Evolutionary conservation across 2,797 vertebrate genomes (phyloP).

Genomic region (Hephaestus fuliginosus): DNA sequence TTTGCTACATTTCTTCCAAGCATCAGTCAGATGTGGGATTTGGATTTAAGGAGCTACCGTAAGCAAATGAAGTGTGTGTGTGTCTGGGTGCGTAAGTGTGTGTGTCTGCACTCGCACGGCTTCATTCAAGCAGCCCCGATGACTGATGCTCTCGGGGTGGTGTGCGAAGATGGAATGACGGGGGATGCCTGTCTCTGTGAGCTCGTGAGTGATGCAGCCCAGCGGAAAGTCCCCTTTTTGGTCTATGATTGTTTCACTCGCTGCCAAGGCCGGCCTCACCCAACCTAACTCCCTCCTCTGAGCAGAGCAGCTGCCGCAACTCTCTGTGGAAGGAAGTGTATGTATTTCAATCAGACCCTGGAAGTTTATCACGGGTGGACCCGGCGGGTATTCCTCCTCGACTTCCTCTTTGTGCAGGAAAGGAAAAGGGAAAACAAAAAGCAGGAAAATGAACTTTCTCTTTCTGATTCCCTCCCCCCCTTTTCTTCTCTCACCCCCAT

Average conservation of each 20-base stretch:
- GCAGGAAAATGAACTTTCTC: conserved; percentile 55
- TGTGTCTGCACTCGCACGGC: background rate
- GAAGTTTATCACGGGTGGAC: conserved; percentile 47
- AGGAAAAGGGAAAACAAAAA: conserved; percentile 55
- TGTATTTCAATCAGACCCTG: conserved; percentile 51
- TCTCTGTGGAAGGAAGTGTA: conserved; percentile 51
- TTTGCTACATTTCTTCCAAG: conserved; percentile 29
- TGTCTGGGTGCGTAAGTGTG: background rate
- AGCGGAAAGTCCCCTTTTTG: conserved; percentile 69
- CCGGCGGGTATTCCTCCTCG: conserved; percentile 35
- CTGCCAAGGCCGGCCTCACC: conserved; percentile 54
- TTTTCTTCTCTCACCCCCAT: background rate
- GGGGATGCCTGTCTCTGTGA: conserved; percentile 30
- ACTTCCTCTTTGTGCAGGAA: conserved; percentile 50
- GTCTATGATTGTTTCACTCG: conserved; percentile 34
- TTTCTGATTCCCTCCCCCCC: background rate
- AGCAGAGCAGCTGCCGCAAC: conserved; percentile 55
- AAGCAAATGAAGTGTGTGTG: background rate
- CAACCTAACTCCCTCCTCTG: conserved; percentile 38
- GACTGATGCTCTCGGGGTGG: conserved; percentile 27
- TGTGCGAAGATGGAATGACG: conserved; percentile 11
- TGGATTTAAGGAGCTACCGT: conserved; percentile 2
- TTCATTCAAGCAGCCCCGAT: conserved; percentile 17
- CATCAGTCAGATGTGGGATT: conserved; percentile 13
- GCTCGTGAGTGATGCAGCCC: conserved; percentile 35